Base-by-base conservation (phyloP, 2,113 vertebrate genomes). In the Aphyosemion australe region DNA sequence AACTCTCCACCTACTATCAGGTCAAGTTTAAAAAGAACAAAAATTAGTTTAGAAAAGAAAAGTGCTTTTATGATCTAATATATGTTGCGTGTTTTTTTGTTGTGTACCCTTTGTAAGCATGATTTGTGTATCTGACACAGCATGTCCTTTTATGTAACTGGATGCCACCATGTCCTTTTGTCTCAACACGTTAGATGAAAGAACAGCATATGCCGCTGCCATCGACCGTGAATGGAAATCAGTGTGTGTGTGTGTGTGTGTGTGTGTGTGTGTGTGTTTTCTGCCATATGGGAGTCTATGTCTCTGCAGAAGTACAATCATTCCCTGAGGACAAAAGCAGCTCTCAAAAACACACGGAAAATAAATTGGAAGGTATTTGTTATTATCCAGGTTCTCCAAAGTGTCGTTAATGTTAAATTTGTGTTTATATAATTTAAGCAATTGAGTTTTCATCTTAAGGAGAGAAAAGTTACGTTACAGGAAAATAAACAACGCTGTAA, bases 111-210 rank as follows among this genome's bases (percentile, higher is more conserved):
- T 26, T 26, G 26, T 26, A 2, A 26, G 26, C 26, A 26, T 26
- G 26, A 26, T 26, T 26, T 26, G 26, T 26, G 26, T 26, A 26
- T 39, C 39, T 34, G 37, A 1, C 43, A 32, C 48, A 42, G 43
- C 21, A 11, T 5, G 41, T 69, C 71, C 42, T 50, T 74, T 59
- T 73, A 62, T 71, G 79, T 73, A 71, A 74, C 51, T 41, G 54
- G 60, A 76, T 32, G 63, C 72, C 11, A 3, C 65, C 3, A 47
- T 52, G 56, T 65, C 60, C 55, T 75, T 71, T 65, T 57, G 26
- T 26, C 50, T 20, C 54, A 65, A 64, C 73, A 72, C 64, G 5
- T 32, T 13, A n/a, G 39, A 47, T 52, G 39, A 68, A 69, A 66
- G 54, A n/a, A 5, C 67, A 75, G 51, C 64, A 26, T 26, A 67